Percentiles rank a stretch among this genome's conserved stretches.
Evolutionary conservation across 1,140 invertebrate species (phyloP).

Genomic region (Dryas iulia): DNA sequence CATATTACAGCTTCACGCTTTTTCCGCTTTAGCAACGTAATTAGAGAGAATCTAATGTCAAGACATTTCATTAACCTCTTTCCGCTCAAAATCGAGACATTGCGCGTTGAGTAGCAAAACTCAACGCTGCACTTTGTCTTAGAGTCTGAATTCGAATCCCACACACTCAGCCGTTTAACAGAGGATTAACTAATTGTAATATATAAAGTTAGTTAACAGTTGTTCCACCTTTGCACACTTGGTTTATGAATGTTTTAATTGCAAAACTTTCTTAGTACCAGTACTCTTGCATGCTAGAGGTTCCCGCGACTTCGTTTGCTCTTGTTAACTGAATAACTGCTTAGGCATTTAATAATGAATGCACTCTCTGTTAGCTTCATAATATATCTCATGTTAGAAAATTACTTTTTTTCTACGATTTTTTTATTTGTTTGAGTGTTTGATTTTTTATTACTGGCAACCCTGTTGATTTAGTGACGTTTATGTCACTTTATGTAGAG

Average conservation of each 20-base stretch:
- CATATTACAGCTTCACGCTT: too few species aligned
- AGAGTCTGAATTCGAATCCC: neutral
- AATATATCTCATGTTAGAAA: neutral
- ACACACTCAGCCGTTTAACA: neutral
- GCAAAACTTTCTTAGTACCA: conserved; percentile 1
- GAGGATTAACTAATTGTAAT: neutral
- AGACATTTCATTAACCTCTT: too few species aligned
- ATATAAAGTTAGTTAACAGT: conserved; percentile 4
- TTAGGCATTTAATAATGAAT: neutral
- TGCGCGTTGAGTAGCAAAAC: too few species aligned
- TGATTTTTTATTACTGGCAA: too few species aligned
- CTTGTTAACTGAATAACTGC: neutral
- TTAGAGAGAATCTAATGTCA: too few species aligned
- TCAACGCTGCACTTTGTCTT: too few species aligned
- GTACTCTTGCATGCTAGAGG: neutral
- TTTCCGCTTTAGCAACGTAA: too few species aligned
- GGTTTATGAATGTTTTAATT: neutral
- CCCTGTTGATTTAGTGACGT: too few species aligned
- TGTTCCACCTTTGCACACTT: neutral
- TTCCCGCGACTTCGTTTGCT: neutral
- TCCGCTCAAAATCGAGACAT: too few species aligned
- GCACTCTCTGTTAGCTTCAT: neutral
- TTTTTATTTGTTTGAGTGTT: too few species aligned
- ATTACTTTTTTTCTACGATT: neutral
- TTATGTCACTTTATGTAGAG: too few species aligned